Base-by-base conservation (phyloP, 2,113 vertebrate genomes). In the Notarius quadriscutis region DNA sequence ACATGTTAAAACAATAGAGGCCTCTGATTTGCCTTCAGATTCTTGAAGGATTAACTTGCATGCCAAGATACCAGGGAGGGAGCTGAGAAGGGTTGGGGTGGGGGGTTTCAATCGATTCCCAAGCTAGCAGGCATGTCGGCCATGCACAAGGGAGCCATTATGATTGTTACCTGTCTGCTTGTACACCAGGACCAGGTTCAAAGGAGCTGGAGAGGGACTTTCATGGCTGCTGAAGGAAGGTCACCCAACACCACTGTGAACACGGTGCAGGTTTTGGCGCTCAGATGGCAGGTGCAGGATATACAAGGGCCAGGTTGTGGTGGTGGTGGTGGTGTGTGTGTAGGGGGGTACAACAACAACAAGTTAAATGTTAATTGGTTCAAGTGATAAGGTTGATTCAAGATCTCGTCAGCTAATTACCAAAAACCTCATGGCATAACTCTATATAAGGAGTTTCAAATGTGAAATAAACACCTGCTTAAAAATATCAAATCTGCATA, bases 11-110 rank as follows among this genome's bases (percentile, higher is more conserved):
- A 91, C 91, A 91, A 89, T 90, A 90, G 92, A 58, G 86, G 88
- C 90, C 92, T 82, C 92, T 85, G 93, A 83, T 57, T 87, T 87
- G 79, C 84, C 90, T 62, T 60, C 80, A 60, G 87, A 90, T 94
- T 93, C 93, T 91, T 91, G 34, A 79, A 91, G 91, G 93, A 94
- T 94, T 93, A 92, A 89, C 91, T 93, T 94, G 91, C 94, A 94
- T 72, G 84, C 89, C 90, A 91, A 91, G 92, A 93, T 86, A 90
- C 85, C 88, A 79, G 92, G 89, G 89, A 75, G 71, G 89, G 81
- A 88, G 89, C 89, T 67, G 84, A 87, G 89, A 89, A 85, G 91
- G 17, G 87, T 12, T 53, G 55, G 58, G 30, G 18, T n/a, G 18
- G 60, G 67, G 86, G 90, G 81, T 89, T 90, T 77, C 58, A 89